phyloP scores from a whole-genome alignment of 2,888 invertebrate species.

The Terebella lapidaria region DNA sequence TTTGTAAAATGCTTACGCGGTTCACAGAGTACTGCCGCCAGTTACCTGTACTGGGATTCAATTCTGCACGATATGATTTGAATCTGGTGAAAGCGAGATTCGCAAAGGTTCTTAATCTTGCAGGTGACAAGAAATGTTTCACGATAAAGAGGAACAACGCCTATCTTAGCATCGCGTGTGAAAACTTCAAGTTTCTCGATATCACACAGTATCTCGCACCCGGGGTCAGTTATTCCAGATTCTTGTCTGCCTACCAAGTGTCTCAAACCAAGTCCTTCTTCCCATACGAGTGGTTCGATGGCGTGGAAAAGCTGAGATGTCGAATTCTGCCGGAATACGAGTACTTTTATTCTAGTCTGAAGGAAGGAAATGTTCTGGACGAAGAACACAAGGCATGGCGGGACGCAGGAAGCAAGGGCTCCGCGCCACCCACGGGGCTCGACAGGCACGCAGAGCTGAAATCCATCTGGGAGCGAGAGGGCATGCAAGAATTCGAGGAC shows the following conservation, averaged over 20 bases:
- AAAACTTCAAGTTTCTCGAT: not conserved
- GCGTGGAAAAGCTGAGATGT: not conserved
- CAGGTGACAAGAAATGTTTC: not conserved
- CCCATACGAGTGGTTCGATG: not conserved
- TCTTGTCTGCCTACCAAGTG: not conserved
- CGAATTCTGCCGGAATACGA: not conserved
- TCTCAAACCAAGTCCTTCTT: not conserved
- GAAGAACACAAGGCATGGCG: not conserved
- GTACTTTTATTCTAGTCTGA: not conserved
- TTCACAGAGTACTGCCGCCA: too few species aligned
- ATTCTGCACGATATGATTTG: too few species aligned
- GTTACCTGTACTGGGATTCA: too few species aligned
- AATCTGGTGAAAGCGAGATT: too few species aligned
- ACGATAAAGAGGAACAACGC: not conserved
- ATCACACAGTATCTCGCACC: not conserved
- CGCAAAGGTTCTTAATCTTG: not conserved
- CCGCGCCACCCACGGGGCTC: too few species aligned
- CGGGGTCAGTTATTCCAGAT: not conserved
- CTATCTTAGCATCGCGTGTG: not conserved
- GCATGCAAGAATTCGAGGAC: not conserved
- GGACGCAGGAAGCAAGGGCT: too few species aligned
- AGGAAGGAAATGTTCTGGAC: not conserved
- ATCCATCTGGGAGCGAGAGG: not conserved
- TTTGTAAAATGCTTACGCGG: too few species aligned
- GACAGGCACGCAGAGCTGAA: not conserved